These are phyloP conservation scores for Zaprionus ghesquierei DNA, from an alignment of 1,140 invertebrate species.

Conservation along the genomic window DNA sequence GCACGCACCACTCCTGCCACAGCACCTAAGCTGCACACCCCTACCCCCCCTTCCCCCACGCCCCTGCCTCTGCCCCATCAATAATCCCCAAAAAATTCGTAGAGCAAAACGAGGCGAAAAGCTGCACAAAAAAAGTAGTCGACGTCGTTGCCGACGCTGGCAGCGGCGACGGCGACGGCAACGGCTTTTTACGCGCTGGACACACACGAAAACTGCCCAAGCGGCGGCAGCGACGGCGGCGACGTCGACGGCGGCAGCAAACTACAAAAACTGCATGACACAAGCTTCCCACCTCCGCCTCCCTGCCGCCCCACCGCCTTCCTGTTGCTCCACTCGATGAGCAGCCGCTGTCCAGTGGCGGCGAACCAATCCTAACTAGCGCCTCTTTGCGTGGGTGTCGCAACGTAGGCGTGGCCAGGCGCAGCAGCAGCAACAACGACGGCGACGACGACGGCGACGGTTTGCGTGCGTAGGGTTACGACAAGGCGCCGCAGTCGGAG, in stretches of 20 bases:
- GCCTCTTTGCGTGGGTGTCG: slow-evolving; percentile 72
- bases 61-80: slow-evolving; percentile 36
- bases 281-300: background rate
- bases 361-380: slow-evolving; percentile 76
- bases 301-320: background rate
- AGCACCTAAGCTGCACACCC: slow-evolving; percentile 1
- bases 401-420: slow-evolving; percentile 75
- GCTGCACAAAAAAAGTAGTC: slow-evolving; percentile 6
- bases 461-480: slow-evolving; percentile 42
- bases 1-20: background rate
- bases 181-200: slow-evolving; percentile 71
- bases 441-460: background rate
- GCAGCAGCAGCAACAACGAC: background rate
- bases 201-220: slow-evolving; percentile 43
- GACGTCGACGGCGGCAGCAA: background rate
- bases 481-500: slow-evolving; percentile 52
- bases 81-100: slow-evolving; percentile 72
- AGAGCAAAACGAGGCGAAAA: slow-evolving; percentile 18
- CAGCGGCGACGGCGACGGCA: slow-evolving; percentile 52
- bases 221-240: slow-evolving; percentile 20
- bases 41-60: background rate
- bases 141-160: background rate
- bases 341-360: slow-evolving; percentile 56
- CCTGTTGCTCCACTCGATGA: background rate
- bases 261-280: slow-evolving; percentile 32